Evolutionary conservation across 2,113 vertebrate species (phyloP).

Genomic region (Sebastes schlegelii): DNA sequence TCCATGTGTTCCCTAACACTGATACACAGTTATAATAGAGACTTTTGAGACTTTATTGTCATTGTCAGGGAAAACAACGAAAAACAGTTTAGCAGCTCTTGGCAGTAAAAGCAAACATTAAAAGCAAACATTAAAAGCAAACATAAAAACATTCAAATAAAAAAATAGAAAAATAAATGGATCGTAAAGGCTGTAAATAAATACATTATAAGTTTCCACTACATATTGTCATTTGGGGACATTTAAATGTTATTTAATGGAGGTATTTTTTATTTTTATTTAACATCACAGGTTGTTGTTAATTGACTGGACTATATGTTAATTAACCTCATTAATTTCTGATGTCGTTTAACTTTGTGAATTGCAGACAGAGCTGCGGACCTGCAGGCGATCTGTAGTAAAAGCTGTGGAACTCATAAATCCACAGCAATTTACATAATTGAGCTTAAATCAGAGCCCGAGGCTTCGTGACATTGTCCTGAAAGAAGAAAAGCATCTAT

Average conservation of each 20-base stretch:
- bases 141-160: too few species aligned
- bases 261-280: not conserved
- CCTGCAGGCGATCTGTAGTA: conserved; percentile 62
- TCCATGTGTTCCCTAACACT: not conserved
- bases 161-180: too few species aligned
- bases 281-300: not conserved
- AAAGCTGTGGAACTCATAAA: conserved; percentile 73
- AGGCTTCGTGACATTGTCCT: conserved; percentile 62
- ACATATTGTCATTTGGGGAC: too few species aligned
- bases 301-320: not conserved
- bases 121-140: too few species aligned
- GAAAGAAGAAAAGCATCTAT: conserved; percentile 56
- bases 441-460: conserved; percentile 78
- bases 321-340: not conserved
- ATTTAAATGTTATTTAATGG: not conserved
- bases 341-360: not conserved
- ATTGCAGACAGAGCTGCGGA: conserved; percentile 24
- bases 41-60: too few species aligned
- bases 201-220: too few species aligned
- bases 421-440: conserved; percentile 80
- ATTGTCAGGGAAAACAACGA: too few species aligned
- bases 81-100: too few species aligned
- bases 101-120: too few species aligned
- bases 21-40: too few species aligned
- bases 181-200: too few species aligned